Evolutionary conservation across 1,140 invertebrate genomes (phyloP), one percentile per base, ranked within the genome.

Genomic region (Drosophila santomea): DNA sequence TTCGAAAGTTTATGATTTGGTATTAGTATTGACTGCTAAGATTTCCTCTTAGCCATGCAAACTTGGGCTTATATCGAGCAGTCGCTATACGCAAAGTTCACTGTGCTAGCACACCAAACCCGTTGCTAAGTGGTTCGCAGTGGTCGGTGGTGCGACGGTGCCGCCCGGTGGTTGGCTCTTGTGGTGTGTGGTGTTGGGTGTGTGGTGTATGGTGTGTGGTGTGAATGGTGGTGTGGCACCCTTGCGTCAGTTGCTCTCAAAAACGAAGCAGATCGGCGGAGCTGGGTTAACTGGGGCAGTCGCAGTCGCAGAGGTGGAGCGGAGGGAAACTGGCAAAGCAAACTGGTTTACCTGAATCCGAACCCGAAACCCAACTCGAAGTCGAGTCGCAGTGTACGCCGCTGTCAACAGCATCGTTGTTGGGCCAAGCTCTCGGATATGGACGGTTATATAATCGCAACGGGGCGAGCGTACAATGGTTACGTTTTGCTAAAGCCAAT

Each of bases 201-300:
- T 50, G 41, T 15, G 48, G 64, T 50, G 63, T 36, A 36, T 36
- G 60, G 60, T 36, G 35, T 50, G 41, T 35, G 54, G 20, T 50
- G 59, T 50, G 64, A 36, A 25, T 25, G 60, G 60, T 44, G 35
- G 60, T 58, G 67, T 36, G 78, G 62, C 78, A 86, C 83, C 83
- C 83, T 83, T 88, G 79, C 83, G 84, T 88, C 83, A 88, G 84
- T 80, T 88, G 83, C 83, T 88, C 83, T 88, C 72, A 80, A 88
- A 79, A 86, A 71, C 62, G 66, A 56, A 58, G 67, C 44, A 50
- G 39, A 57, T 83, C 76, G 60, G 32, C 58, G 73, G 69, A 69
- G 62, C 52, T 71, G 74, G 64, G 62, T 50, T 67, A 89, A 83
- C 61, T 84, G 73, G 76, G 68, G 74, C 79, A 78, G 77, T 52